Evolutionary conservation across 2,888 invertebrate species (phyloP).

Genomic region (Aelia acuminata): DNA sequence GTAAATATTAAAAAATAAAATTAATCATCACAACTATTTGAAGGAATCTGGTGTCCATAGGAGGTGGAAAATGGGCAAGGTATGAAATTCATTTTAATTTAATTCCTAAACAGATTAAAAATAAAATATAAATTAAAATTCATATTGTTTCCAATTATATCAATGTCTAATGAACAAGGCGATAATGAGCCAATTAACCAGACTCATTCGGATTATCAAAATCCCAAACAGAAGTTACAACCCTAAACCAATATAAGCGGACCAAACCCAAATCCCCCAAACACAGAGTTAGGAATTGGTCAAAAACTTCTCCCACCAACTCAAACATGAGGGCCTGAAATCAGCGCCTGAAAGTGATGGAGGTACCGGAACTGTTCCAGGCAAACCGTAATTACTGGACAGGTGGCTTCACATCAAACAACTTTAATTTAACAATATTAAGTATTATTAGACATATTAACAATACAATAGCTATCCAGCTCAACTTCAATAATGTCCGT

Average conservation of each 20-base stretch:
- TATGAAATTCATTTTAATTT: too few relatives aligned
- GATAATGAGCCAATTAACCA: not conserved
- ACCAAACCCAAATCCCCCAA: not conserved
- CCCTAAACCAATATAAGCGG: slow-evolving; percentile 15
- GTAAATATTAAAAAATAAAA: too few relatives aligned
- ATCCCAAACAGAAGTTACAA: not conserved
- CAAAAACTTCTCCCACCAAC: not conserved
- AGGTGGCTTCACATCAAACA: not conserved
- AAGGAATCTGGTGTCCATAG: too few relatives aligned
- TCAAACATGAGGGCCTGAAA: slow-evolving; percentile 16
- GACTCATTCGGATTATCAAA: not conserved
- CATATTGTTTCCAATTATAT: not conserved
- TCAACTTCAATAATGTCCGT: not conserved
- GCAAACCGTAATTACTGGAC: not conserved
- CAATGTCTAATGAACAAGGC: not conserved
- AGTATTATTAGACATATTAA: not conserved
- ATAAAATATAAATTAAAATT: not conserved
- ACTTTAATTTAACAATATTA: not conserved
- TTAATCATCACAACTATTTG: too few relatives aligned
- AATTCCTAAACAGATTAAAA: not conserved
- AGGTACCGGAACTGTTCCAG: not conserved
- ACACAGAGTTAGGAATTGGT: not conserved
- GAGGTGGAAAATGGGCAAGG: too few relatives aligned
- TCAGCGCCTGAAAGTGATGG: slow-evolving; percentile 26
- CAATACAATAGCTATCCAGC: not conserved